phyloP scores from a whole-genome alignment of 2,888 invertebrate genomes.

The Drosophila antonietae region DNA sequence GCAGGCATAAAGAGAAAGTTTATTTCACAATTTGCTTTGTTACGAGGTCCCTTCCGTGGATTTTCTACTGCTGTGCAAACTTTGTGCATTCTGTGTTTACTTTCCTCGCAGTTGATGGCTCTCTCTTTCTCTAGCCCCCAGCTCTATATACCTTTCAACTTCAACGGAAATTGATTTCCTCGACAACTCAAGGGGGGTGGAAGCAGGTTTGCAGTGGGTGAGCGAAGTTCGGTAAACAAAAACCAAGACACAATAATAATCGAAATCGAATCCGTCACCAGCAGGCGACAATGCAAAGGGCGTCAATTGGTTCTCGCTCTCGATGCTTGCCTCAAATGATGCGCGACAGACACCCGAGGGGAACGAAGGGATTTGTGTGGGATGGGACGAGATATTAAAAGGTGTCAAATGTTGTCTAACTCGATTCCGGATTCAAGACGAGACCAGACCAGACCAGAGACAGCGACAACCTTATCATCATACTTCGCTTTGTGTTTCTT shows the following conservation, averaged over 20 bases:
- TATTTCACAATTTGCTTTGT: conserved; percentile 68
- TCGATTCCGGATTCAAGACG: conserved; percentile 32
- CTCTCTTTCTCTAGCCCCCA: neutral
- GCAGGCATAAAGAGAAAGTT: conserved; percentile 62
- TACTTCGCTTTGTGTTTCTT: conserved; percentile 26
- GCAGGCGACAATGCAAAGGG: conserved; percentile 57
- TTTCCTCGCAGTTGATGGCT: conserved; percentile 46
- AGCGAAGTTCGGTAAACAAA: conserved; percentile 62
- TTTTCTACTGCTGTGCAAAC: conserved; percentile 55
- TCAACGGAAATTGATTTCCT: conserved; percentile 74
- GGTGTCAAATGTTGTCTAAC: conserved; percentile 70
- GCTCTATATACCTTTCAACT: conserved; percentile 24
- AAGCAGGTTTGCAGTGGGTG: conserved; percentile 7
- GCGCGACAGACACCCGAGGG: conserved; percentile 24
- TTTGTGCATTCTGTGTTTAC: conserved; percentile 65
- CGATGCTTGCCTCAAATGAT: conserved; percentile 26
- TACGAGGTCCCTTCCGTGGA: conserved; percentile 5
- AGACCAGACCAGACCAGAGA: conserved; percentile 15
- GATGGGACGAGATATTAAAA: conserved; percentile 53
- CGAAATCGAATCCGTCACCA: conserved; percentile 73
- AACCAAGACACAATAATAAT: conserved; percentile 70
- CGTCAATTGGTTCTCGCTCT: conserved; percentile 42
- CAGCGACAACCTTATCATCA: conserved; percentile 31
- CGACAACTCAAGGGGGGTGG: conserved; percentile 10
- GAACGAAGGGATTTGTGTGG: conserved; percentile 2